Conservation (phyloP, 2,888 invertebrate species). For the Ophion ventricosus region DNA sequence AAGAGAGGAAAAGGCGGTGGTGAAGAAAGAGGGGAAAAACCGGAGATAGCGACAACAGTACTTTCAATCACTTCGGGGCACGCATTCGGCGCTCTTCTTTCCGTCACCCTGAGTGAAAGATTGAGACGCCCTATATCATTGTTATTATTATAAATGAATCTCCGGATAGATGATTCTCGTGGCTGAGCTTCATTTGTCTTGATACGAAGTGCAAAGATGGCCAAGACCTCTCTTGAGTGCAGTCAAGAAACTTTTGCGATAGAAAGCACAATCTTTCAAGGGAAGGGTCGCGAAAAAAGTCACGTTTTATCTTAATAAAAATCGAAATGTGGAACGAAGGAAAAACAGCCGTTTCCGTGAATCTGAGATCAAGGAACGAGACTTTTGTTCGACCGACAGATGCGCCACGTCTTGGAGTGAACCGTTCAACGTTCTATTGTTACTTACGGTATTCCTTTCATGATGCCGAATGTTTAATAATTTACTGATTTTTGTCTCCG, state of each 20-base stretch:
- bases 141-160: constrained; percentile 55
- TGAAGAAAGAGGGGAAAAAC: constrained; percentile 18
- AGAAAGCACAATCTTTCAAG: constrained; percentile 12
- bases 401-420: not conserved
- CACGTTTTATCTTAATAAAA: constrained; percentile 48
- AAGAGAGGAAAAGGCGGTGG: constrained; percentile 21
- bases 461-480: too few species aligned
- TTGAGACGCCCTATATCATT: constrained; percentile 34
- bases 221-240: constrained; percentile 14
- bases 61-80: constrained; percentile 57
- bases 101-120: constrained; percentile 18
- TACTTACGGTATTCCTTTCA: too few species aligned
- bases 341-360: constrained; percentile 7
- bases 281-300: constrained; percentile 16
- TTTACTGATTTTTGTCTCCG: too few species aligned
- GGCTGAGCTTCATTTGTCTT: constrained; percentile 42
- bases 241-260: constrained; percentile 23
- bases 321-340: not conserved
- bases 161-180: constrained; percentile 51
- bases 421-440: constrained; percentile 52
- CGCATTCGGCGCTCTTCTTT: constrained; percentile 7
- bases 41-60: constrained; percentile 28
- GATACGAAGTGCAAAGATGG: constrained; percentile 1
- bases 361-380: constrained; percentile 18
- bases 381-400: constrained; percentile 8